These are phyloP conservation scores for Microplitis demolitor DNA, from an alignment of 1,140 invertebrate genomes.

Conservation along the genomic window DNA sequence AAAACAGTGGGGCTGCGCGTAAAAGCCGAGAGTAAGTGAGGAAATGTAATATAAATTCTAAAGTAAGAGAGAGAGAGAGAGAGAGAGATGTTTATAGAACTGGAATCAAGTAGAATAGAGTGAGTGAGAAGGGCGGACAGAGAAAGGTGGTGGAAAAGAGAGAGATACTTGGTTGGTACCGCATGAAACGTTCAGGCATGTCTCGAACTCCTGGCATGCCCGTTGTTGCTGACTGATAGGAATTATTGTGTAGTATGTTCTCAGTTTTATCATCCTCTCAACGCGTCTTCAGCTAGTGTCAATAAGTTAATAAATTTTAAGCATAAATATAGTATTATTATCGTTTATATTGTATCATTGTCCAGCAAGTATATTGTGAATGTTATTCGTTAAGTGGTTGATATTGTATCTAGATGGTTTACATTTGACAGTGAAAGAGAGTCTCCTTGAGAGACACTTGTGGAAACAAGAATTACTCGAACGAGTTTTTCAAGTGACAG, in stretches of 20 bases:
- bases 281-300: not conserved
- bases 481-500: not conserved
- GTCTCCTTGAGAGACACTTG: constrained; percentile 11
- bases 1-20: not conserved
- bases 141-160: constrained; percentile 15
- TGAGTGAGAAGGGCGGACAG: constrained; percentile 15
- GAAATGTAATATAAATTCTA: not conserved
- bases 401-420: not conserved
- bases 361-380: too few species aligned
- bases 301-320: not conserved
- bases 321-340: too few species aligned
- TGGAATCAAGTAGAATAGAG: not conserved
- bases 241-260: constrained; percentile 19
- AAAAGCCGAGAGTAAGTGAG: constrained; percentile 14
- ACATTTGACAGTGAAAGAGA: constrained; percentile 9
- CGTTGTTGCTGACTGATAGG: constrained; percentile 45
- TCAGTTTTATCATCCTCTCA: constrained; percentile 1
- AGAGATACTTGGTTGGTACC: constrained; percentile 33
- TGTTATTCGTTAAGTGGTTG: not conserved
- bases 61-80: constrained; percentile 19
- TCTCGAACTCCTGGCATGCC: constrained; percentile 55
- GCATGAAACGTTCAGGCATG: constrained; percentile 54
- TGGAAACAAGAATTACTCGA: not conserved
- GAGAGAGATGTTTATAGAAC: constrained; percentile 5
- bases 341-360: too few species aligned